Percentiles rank a stretch among this genome's conserved stretches.
These are phyloP conservation scores for Grallaria varia DNA, from an alignment of 2,113 vertebrate species.

Conservation along the genomic window DNA sequence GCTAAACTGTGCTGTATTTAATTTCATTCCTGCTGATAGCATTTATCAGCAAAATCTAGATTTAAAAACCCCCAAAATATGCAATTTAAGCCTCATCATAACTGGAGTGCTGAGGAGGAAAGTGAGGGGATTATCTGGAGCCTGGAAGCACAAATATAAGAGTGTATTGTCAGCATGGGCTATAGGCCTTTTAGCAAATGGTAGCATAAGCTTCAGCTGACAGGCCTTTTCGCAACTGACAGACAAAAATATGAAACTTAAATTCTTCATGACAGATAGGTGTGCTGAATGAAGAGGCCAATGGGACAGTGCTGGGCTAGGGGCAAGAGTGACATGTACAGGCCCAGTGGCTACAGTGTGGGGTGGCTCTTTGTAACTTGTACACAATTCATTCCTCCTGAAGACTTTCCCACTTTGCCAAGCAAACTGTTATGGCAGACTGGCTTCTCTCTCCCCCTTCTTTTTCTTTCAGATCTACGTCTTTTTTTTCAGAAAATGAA, in stretches of 20 bases:
- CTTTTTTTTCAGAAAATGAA: slow-evolving; percentile 61
- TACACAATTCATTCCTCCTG: slow-evolving; percentile 53
- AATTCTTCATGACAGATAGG: slow-evolving; percentile 97
- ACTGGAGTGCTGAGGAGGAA: slow-evolving; percentile 84
- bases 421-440: slow-evolving; percentile 54
- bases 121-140: slow-evolving; percentile 91
- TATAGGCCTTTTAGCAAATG: slow-evolving; percentile 89
- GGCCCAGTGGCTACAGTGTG: background rate
- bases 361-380: slow-evolving; percentile 45
- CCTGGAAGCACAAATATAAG: slow-evolving; percentile 86
- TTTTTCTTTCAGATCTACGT: slow-evolving; percentile 59
- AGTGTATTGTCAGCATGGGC: slow-evolving; percentile 88
- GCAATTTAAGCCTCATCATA: slow-evolving; percentile 96
- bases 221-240: slow-evolving; percentile 95
- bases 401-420: slow-evolving; percentile 44
- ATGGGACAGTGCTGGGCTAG: slow-evolving; percentile 42
- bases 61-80: slow-evolving; percentile 88
- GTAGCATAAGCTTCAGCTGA: slow-evolving; percentile 93
- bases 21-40: slow-evolving; percentile 96
- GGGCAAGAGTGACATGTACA: background rate
- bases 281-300: slow-evolving; percentile 83
- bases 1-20: slow-evolving; percentile 87
- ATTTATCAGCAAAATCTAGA: slow-evolving; percentile 98
- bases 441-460: rapidly evolving
- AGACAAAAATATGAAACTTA: slow-evolving; percentile 95